A percentile compares a stretch with the other conserved stretches of the same genome.
phyloP scores from a whole-genome alignment of 2,113 vertebrate genomes.

The Calypte anna region DNA sequence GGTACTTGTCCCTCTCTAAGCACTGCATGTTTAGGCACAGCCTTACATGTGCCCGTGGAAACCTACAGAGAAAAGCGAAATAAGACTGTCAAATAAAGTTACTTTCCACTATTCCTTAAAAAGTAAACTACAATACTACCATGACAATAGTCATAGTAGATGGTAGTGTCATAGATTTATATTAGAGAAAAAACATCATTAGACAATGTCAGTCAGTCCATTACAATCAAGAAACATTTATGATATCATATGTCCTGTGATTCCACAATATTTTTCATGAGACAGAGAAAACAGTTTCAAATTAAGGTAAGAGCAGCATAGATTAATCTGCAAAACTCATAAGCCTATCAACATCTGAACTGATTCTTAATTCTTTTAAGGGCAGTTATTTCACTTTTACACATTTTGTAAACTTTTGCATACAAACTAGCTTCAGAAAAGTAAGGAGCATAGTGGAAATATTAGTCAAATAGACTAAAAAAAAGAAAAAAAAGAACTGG shows the following conservation, averaged over 20 bases:
- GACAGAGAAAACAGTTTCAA: background rate
- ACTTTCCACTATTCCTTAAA: background rate
- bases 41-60: rapidly evolving
- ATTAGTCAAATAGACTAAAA: background rate
- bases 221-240: background rate
- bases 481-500: background rate
- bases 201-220: background rate
- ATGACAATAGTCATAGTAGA: background rate
- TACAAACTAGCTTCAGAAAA: background rate
- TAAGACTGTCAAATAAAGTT: background rate
- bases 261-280: background rate
- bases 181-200: background rate
- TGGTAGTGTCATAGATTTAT: background rate
- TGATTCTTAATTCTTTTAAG: background rate
- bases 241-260: rapidly evolving
- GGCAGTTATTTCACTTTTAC: background rate
- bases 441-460: background rate
- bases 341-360: background rate
- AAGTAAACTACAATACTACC: background rate
- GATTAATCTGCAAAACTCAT: background rate
- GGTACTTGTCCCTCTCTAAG: background rate
- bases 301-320: background rate
- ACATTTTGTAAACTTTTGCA: background rate
- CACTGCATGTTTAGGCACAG: background rate
- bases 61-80: background rate